Base-by-base conservation (phyloP, 2,113 vertebrate species). In the Pao palembangensis region DNA sequence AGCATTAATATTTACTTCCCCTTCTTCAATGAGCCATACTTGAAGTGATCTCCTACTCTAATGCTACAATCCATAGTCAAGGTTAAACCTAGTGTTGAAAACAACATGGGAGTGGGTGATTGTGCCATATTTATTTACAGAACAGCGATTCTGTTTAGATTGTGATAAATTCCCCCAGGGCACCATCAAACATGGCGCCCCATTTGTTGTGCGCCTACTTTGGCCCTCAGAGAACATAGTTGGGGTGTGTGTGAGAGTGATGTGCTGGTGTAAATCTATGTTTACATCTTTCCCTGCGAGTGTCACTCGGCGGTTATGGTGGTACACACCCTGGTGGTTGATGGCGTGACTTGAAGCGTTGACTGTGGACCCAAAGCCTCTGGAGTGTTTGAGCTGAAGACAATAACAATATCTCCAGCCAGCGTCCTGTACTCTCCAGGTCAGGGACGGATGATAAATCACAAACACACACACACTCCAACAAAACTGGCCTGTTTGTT, bases 251-350 rank as follows among this genome's bases (percentile, higher is more conserved):
- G 34, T 38, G 8, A 11, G 34, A 11, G 34, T 38, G 34, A 23
- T 23, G 21, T 3, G 21, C 21, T 23, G 21, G 21, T 38, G 34
- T 38, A 4, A 11, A 5, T 56, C 48, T 52, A 28, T 34, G 75
- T 79, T 63, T 69, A 61, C 18, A 0, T 18, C 56, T 23, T 62
- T 34, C 23, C 18, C 55, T 54, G 58, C 55, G 13, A 38, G 18
- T 6, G 3, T 50, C 38, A 8, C 34, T 8, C 34, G 34, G 59
- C 42, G 51, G 19, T 19, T 65, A 47, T 51, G 42, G 38, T 10
- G 31, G 51, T 64, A 67, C 75, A 71, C 68, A 21, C 76, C 62
- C 57, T n/a, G 42, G 34, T 10, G 18, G 42, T 28, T 20, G 25
- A 47, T 63, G 0, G 66, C 69, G 38, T 69, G 60, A 69, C 68